phyloP scores from a whole-genome alignment of 2,113 vertebrate species.

The Saccopteryx bilineata region DNA sequence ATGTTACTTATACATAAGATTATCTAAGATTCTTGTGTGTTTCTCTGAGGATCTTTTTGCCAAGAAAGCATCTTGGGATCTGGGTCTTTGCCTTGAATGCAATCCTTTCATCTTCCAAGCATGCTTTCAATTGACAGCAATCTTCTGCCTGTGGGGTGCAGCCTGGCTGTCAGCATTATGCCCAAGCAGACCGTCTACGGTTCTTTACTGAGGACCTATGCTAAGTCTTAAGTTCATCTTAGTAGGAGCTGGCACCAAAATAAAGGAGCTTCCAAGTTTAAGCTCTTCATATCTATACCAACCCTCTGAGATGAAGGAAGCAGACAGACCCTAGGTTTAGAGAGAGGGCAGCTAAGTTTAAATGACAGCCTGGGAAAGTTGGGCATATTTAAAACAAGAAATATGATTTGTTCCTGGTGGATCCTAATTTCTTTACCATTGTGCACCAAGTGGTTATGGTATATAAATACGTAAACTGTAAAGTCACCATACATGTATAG shows the following conservation, averaged over 20 bases:
- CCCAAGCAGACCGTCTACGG: background rate
- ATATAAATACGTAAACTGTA: background rate
- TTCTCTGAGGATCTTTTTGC: background rate
- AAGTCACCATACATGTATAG: background rate
- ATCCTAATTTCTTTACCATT: background rate
- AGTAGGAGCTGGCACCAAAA: background rate
- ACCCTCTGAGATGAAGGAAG: background rate
- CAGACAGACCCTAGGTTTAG: background rate
- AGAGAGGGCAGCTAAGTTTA: background rate
- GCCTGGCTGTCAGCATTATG: background rate
- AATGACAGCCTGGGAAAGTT: slow-evolving; percentile 1
- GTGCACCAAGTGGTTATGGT: background rate
- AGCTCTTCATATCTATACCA: background rate
- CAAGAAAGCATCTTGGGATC: background rate
- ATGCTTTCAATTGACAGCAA: background rate
- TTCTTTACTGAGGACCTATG: background rate
- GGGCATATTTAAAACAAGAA: background rate
- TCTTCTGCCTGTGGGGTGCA: background rate
- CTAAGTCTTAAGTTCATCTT: background rate
- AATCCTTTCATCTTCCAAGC: background rate
- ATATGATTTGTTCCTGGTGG: background rate
- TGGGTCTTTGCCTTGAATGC: background rate
- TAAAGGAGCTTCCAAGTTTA: background rate
- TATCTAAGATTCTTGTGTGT: background rate
- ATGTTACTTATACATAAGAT: background rate